A percentile compares a stretch with the other conserved stretches of the same genome.
Evolutionary conservation across 2,888 invertebrate species (phyloP).

Genomic region (Torymus auratus): DNA sequence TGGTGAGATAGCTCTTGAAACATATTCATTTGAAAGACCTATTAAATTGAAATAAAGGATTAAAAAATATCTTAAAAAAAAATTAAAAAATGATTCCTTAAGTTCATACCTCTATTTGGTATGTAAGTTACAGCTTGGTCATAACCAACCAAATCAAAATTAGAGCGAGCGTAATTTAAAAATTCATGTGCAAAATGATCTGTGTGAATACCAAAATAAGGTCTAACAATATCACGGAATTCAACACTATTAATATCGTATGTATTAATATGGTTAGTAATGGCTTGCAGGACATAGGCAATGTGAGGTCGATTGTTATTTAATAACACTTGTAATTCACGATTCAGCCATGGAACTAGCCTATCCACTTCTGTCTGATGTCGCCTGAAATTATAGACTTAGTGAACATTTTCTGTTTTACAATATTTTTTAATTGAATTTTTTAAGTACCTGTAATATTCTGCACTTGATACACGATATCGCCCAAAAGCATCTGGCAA

Average conservation of each 20-base stretch:
- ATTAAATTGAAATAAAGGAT: constrained; percentile 3
- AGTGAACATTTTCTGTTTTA: neutral
- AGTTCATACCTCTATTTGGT: constrained; percentile 66
- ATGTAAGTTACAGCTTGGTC: constrained; percentile 85
- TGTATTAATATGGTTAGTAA: constrained; percentile 83
- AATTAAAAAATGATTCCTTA: neutral
- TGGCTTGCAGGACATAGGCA: constrained; percentile 83
- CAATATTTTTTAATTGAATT: neutral
- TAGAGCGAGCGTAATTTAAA: constrained; percentile 90
- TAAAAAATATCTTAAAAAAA: neutral
- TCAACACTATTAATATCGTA: constrained; percentile 83
- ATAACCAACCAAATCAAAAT: constrained; percentile 91
- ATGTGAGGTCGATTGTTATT: constrained; percentile 82
- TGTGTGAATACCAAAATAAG: constrained; percentile 85
- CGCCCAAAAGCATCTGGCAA: constrained; percentile 84
- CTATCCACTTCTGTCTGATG: constrained; percentile 90
- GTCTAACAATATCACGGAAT: constrained; percentile 84
- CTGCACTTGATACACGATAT: constrained; percentile 85
- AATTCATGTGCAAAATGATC: constrained; percentile 94
- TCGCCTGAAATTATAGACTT: constrained; percentile 78
- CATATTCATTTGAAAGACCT: constrained; percentile 67
- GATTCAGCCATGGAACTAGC: constrained; percentile 90
- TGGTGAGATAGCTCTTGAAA: constrained; percentile 62
- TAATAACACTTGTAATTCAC: constrained; percentile 89
- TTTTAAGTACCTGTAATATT: constrained; percentile 83